phyloP scores from a whole-genome alignment of 2,888 invertebrate genomes.

The Phortica magna region DNA sequence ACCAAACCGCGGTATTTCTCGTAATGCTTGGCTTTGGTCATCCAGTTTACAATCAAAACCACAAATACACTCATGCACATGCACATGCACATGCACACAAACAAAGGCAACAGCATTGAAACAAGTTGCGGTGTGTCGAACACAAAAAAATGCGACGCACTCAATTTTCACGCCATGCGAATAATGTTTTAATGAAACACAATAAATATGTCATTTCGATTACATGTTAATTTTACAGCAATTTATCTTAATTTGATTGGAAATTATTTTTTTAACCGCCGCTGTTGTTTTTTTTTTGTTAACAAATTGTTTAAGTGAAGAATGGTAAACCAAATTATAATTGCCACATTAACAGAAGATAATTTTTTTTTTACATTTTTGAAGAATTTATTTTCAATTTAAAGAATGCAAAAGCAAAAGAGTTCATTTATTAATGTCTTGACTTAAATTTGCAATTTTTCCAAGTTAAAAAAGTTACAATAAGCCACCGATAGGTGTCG shows the following conservation, averaged over 20 bases:
- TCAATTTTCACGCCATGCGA: neutral
- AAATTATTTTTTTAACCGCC: slow-evolving; percentile 8
- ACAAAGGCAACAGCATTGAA: neutral
- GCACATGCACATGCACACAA: slow-evolving; percentile 2
- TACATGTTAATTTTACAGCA: slow-evolving; percentile 45
- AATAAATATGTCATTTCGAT: slow-evolving; percentile 53
- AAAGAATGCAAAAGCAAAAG: too few relatives aligned
- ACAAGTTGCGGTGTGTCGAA: neutral
- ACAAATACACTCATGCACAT: neutral
- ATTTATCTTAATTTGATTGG: slow-evolving; percentile 41
- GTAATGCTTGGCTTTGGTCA: neutral
- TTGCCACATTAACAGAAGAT: too few relatives aligned
- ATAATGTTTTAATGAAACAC: slow-evolving; percentile 4
- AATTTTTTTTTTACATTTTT: too few relatives aligned
- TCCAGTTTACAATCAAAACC: neutral
- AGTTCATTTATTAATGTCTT: too few relatives aligned
- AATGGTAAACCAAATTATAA: too few relatives aligned
- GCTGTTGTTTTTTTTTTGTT: neutral
- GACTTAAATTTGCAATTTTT: too few relatives aligned
- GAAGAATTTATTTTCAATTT: too few relatives aligned
- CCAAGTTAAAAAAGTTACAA: too few relatives aligned
- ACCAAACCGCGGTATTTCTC: neutral
- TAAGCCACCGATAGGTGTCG: too few relatives aligned
- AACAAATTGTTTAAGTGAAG: neutral
- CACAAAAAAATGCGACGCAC: slow-evolving; percentile 23